Conservation (phyloP, 2,113 vertebrate genomes). For the Monopterus albus region DNA sequence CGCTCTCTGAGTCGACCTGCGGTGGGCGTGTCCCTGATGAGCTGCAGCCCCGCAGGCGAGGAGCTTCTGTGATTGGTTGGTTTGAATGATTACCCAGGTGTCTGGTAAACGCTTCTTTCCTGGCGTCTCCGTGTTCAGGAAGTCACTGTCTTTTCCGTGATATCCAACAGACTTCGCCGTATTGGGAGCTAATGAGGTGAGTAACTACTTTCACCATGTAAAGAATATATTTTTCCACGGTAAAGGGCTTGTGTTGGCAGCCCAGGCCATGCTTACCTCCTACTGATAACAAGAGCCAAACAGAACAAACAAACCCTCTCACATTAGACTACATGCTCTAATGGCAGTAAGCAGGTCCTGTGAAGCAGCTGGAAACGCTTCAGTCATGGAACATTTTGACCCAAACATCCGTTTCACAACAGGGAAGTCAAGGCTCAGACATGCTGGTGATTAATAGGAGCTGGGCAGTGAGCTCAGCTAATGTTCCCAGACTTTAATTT, state of each 20-base stretch:
- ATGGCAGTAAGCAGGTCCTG: constrained; percentile 29
- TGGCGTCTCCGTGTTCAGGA: too few relatives aligned
- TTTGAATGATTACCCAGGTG: not conserved
- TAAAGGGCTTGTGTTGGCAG: constrained; percentile 3
- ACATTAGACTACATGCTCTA: not conserved
- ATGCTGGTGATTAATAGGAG: constrained; percentile 36
- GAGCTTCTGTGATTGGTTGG: not conserved
- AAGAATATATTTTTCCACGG: not conserved
- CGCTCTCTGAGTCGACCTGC: too few relatives aligned
- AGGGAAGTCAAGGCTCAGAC: constrained; percentile 29
- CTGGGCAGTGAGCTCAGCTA: constrained; percentile 10
- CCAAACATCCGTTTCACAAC: constrained; percentile 56
- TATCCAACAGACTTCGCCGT: not conserved
- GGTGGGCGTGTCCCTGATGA: too few relatives aligned
- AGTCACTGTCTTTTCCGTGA: too few relatives aligned
- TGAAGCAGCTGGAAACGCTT: constrained; percentile 6
- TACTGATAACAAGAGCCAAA: constrained; percentile 1
- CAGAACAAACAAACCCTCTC: not conserved
- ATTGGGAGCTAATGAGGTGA: not conserved
- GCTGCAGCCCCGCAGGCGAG: too few relatives aligned
- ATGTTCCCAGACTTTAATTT: constrained; percentile 57
- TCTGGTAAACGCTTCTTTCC: too few relatives aligned
- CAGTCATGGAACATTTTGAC: constrained; percentile 59
- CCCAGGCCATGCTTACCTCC: constrained; percentile 7
- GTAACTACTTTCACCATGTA: not conserved